A percentile compares a stretch with the other conserved stretches of the same genome.
Conservation (phyloP, 2,797 vertebrate species). For the Cryptoprocta ferox region DNA sequence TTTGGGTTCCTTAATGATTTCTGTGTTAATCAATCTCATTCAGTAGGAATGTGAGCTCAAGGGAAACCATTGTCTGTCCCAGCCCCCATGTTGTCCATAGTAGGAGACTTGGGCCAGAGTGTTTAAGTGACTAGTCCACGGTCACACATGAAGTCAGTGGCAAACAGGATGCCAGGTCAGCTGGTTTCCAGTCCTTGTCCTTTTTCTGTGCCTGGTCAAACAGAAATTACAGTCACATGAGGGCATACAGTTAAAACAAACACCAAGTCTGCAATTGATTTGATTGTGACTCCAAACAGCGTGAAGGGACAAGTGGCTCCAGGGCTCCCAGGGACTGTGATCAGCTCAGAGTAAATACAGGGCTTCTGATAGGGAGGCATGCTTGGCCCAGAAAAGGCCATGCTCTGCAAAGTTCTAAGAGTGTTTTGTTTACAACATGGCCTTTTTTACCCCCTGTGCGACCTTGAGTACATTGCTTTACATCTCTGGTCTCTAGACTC, state of each 20-base stretch:
- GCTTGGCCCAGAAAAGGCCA: neutral
- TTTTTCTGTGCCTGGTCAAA: conserved; percentile 75
- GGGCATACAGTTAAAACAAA: neutral
- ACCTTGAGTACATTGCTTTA: neutral
- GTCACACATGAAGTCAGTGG: conserved; percentile 2
- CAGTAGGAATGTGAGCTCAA: neutral
- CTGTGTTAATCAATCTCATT: neutral
- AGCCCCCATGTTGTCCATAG: neutral
- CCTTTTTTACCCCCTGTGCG: neutral
- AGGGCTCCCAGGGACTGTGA: neutral
- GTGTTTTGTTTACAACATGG: neutral
- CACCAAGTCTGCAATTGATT: neutral
- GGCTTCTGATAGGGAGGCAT: too few species aligned
- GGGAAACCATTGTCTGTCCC: neutral
- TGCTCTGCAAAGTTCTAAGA: neutral
- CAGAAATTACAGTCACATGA: conserved; percentile 65
- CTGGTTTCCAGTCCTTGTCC: conserved; percentile 50
- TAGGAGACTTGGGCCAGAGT: neutral
- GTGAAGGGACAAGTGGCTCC: neutral
- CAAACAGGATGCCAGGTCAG: conserved; percentile 42
- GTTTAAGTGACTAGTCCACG: conserved; percentile 53
- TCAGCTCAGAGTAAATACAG: neutral
- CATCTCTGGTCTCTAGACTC: neutral
- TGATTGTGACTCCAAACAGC: neutral
- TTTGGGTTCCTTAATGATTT: neutral